A percentile compares a stretch with the other conserved stretches of the same genome.
These are phyloP conservation scores for Oxytorus armatus DNA, from an alignment of 2,888 invertebrate species.

Conservation along the genomic window DNA sequence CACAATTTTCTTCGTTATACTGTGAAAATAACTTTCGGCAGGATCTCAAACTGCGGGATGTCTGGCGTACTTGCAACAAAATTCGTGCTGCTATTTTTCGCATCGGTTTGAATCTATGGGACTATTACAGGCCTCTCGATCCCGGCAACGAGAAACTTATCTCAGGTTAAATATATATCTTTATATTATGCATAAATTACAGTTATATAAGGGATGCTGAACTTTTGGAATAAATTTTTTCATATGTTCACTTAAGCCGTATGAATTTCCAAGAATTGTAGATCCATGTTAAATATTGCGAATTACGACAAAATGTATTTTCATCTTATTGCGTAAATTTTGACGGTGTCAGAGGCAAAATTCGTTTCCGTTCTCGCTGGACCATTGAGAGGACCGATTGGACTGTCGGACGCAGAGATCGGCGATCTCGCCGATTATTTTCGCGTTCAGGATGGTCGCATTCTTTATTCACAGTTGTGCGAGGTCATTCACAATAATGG, in stretches of 20 bases:
- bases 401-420: constrained; percentile 90
- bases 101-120: constrained; percentile 90
- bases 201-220: not conserved
- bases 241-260: no score
- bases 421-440: constrained; percentile 91
- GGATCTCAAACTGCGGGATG: constrained; percentile 86
- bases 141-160: constrained; percentile 89
- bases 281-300: not conserved
- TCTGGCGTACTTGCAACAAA: constrained; percentile 93
- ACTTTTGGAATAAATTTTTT: no score
- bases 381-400: constrained; percentile 88
- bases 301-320: not conserved
- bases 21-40: constrained; percentile 40
- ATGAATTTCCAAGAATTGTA: not conserved
- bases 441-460: constrained; percentile 91
- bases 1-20: not conserved
- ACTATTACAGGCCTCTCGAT: constrained; percentile 89
- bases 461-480: constrained; percentile 91
- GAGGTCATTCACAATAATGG: constrained; percentile 90
- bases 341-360: constrained; percentile 87
- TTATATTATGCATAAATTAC: not conserved
- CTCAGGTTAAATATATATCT: constrained; percentile 85
- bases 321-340: not conserved
- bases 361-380: constrained; percentile 90
- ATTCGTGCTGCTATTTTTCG: constrained; percentile 91